Conservation (phyloP, 2,888 invertebrate species). For the Drosophila putrida region DNA sequence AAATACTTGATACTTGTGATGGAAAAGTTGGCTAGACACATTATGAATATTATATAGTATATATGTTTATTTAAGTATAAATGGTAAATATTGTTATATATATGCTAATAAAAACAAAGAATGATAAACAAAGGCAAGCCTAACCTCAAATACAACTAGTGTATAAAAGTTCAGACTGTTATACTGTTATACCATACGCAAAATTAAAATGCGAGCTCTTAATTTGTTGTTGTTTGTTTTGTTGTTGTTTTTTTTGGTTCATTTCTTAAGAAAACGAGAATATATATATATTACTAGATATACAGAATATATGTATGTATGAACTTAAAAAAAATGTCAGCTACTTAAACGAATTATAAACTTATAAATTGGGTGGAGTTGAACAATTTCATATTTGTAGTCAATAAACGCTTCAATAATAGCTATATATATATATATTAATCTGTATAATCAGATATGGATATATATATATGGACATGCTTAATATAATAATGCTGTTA, state of each 20-base stretch:
- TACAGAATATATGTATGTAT: neutral
- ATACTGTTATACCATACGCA: constrained; percentile 21
- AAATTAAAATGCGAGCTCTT: constrained; percentile 31
- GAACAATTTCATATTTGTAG: constrained; percentile 52
- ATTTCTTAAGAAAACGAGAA: neutral
- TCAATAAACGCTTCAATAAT: constrained; percentile 31
- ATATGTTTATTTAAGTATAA: constrained; percentile 26
- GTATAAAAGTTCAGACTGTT: constrained; percentile 31
- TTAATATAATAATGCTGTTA: constrained; percentile 41
- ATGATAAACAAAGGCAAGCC: constrained; percentile 15
- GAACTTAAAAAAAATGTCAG: constrained; percentile 35
- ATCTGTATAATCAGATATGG: constrained; percentile 8
- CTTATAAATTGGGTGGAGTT: constrained; percentile 84
- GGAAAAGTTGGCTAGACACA: constrained; percentile 32
- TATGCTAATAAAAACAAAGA: constrained; percentile 30
- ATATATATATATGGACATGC: constrained; percentile 29
- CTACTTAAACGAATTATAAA: constrained; percentile 72
- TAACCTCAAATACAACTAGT: constrained; percentile 24
- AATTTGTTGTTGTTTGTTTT: constrained; percentile 6
- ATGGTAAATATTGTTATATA: neutral
- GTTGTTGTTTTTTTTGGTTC: constrained; percentile 14
- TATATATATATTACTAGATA: constrained; percentile 22
- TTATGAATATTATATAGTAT: constrained; percentile 15
- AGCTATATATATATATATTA: constrained; percentile 29
- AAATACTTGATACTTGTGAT: constrained; percentile 27